Evolutionary conservation across 2,797 vertebrate genomes (phyloP), one percentile per base, ranked within the genome.

Genomic region (Myotis findleyi): DNA sequence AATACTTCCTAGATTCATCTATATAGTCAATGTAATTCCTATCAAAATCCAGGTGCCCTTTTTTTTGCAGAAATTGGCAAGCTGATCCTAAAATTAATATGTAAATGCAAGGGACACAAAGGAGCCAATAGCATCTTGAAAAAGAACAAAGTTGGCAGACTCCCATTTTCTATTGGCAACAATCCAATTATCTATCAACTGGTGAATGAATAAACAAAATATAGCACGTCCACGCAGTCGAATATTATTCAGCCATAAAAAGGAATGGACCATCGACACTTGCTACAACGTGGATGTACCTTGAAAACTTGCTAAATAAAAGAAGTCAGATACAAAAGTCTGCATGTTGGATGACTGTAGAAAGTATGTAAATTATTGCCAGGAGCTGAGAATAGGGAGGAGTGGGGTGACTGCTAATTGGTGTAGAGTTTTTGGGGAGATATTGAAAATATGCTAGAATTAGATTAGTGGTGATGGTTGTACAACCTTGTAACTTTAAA

Each of bases 11-110:
- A 73, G 55, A 59, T 4, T 41, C 25, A 66, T 38, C 47, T 18
- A 47, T 13, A 57, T 23, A 71, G 5, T 57, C 38, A 51, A 20
- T 9, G 44, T 21, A 44, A 36, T 66, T 88, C 21, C 25, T 92
- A 27, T 38, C 55, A 59, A 83, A 87, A 93, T 93, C n/a, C 38
- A 64, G 27, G 6, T 68, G 23, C 30, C 17, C 13, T 64, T 81
- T 84, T 81, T 36, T 27, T 33, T 44, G 44, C n/a, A 77, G 79
- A 73, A 95, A 86, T 49, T 73, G 55, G 55, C 49, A 93, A 87
- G 55, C 53, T 11, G 53, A 72, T 53, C 25, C 20, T 93, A 77
- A 93, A 93, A 71, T 91, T 68, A 44, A 81, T n/a, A 72, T 41
- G 20, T n/a, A 90, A 94, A 82, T 62, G 6, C 13, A 84, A 84